phyloP scores from a whole-genome alignment of 2,888 invertebrate species.

The Drosophila buzzatii region DNA sequence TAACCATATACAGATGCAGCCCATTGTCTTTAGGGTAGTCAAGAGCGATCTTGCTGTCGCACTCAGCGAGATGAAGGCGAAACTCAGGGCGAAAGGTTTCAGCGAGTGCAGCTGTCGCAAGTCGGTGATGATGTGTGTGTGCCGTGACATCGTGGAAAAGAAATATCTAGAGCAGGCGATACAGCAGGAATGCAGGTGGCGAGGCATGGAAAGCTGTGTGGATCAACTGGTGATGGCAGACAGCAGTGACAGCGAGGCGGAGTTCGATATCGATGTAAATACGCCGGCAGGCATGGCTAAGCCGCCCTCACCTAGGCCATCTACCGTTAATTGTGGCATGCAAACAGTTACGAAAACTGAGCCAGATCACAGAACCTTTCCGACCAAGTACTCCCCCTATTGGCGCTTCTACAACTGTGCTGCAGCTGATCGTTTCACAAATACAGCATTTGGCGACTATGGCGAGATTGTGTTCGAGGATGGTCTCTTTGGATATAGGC shows the following conservation, averaged over 20 bases:
- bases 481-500: slow-evolving; percentile 51
- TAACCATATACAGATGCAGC: slow-evolving; percentile 83
- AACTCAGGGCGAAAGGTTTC: slow-evolving; percentile 86
- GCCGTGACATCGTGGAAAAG: slow-evolving; percentile 82
- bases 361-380: slow-evolving; percentile 44
- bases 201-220: slow-evolving; percentile 62
- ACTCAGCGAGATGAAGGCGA: slow-evolving; percentile 86
- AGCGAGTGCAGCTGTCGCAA: slow-evolving; percentile 86
- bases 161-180: slow-evolving; percentile 86
- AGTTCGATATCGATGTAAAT: slow-evolving; percentile 89
- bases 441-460: slow-evolving; percentile 44
- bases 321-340: slow-evolving; percentile 87
- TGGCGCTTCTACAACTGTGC: slow-evolving; percentile 73
- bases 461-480: slow-evolving; percentile 56
- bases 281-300: slow-evolving; percentile 89
- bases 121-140: slow-evolving; percentile 84
- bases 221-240: slow-evolving; percentile 79
- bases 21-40: slow-evolving; percentile 89
- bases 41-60: slow-evolving; percentile 86
- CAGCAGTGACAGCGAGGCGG: slow-evolving; percentile 86
- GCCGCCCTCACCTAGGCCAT: slow-evolving; percentile 85
- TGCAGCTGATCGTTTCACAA: slow-evolving; percentile 53
- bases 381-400: slow-evolving; percentile 53
- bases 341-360: slow-evolving; percentile 87
- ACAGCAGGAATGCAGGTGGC: slow-evolving; percentile 84